These are phyloP conservation scores for Melanargia galathea DNA, from an alignment of 2,888 invertebrate species.

Conservation along the genomic window DNA sequence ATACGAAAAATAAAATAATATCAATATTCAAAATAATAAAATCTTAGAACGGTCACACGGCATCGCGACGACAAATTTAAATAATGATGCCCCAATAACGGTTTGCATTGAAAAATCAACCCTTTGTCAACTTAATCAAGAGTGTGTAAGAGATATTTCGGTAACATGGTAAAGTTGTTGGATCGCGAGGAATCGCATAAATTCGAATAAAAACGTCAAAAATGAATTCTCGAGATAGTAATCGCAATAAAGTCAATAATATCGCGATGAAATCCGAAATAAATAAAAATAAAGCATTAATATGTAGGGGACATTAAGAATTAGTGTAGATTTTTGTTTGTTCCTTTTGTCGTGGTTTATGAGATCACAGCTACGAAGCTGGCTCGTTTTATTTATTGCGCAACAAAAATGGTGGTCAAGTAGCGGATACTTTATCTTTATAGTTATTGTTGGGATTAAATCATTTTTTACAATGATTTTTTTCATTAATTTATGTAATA, in stretches of 20 bases:
- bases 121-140: conserved; percentile 52
- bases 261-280: conserved; percentile 77
- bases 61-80: conserved; percentile 59
- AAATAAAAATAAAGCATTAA: conserved; percentile 72
- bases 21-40: conserved; percentile 80
- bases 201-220: conserved; percentile 81
- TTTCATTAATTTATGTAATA: not conserved
- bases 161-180: conserved; percentile 46
- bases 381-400: not conserved
- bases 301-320: conserved; percentile 64
- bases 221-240: conserved; percentile 79
- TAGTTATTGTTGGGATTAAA: not conserved
- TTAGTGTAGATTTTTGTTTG: conserved; percentile 57
- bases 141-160: conserved; percentile 29
- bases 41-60: conserved; percentile 77
- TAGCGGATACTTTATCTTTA: conserved; percentile 5
- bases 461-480: conserved; percentile 1
- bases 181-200: conserved; percentile 69
- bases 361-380: conserved; percentile 1
- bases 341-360: conserved; percentile 16
- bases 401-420: not conserved
- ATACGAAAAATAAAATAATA: conserved; percentile 79
- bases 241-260: conserved; percentile 80
- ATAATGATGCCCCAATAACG: conserved; percentile 40
- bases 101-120: conserved; percentile 48